Conservation (phyloP, 2,888 invertebrate species). For the Drosophila anomelani region DNA sequence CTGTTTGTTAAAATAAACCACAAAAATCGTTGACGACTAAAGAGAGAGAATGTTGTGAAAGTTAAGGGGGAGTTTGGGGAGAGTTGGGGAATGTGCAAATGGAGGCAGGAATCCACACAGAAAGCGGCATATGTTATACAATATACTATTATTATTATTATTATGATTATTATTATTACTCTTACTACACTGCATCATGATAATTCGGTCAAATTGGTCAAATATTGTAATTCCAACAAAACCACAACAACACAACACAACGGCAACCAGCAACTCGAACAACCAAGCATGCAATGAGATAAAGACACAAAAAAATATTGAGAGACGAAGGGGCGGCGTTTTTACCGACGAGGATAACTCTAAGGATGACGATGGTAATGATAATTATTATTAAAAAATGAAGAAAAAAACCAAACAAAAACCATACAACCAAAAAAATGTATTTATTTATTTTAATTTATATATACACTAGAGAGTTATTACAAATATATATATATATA, state of each 20-base stretch:
- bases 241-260: conserved; percentile 36
- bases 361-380: conserved; percentile 68
- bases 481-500: conserved; percentile 82
- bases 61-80: conserved; percentile 4
- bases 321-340: conserved; percentile 65
- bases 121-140: conserved; percentile 70
- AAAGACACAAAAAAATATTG: conserved; percentile 71
- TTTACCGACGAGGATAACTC: conserved; percentile 72
- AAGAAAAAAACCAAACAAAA: conserved; percentile 46
- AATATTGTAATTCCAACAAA: conserved; percentile 65
- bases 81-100: conserved; percentile 11
- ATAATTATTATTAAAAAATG: conserved; percentile 48
- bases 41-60: conserved; percentile 55
- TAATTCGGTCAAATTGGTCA: conserved; percentile 62
- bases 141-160: conserved; percentile 56
- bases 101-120: conserved; percentile 15
- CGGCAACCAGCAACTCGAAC: conserved; percentile 62
- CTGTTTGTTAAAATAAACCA: conserved; percentile 72
- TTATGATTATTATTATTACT: conserved; percentile 57
- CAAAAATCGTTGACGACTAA: conserved; percentile 63
- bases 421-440: conserved; percentile 76
- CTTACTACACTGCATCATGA: conserved; percentile 58
- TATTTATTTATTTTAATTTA: conserved; percentile 85
- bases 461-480: conserved; percentile 84
- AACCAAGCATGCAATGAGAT: conserved; percentile 65